Evolutionary conservation across 2,797 vertebrate species (phyloP), one percentile per base, ranked within the genome.

Genomic region (Melanotaenia pygmaea): DNA sequence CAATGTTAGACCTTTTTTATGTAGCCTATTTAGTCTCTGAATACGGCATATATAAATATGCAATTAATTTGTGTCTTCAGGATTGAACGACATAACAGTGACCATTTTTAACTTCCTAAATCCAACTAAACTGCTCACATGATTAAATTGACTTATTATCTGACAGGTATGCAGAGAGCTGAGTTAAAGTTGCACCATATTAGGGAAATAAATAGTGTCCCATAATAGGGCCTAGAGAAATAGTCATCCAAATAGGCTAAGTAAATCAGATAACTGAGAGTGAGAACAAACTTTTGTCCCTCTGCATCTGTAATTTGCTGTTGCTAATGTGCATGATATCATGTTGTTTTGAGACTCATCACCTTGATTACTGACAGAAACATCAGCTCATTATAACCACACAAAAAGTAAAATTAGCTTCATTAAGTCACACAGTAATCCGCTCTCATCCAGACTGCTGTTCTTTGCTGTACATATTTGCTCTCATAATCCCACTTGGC

Each of bases 351-450:
- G 45, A 74, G 32, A 67, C 13, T 37, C 22, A 37, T 64, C 20
- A 35, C 35, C 37, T 70, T 64, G 59, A 0, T 0, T 51, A 58
- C 53, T 64, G 53, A 51, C 43, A 57, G 10, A 61, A 47, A 64
- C 32, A n/a, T 16, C 9, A 1, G 30, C 50, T 35, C 10, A 34
- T 9, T 65, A 51, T 35, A 26, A 53, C 26, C 51, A 53, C 51
- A 57, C 38, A 47, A 58, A 47, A 67, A 43, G 9, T 26, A 28
- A 51, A 76, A 54, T 43, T 8, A 12, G 26, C 57, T 40, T 76
- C 59, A 37, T 65, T 2, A 35, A 8, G 24, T 65, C n/a, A 22
- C 50, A 14, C 47, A 16, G 37, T 61, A 34, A 60, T 67, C 35
- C 37, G n/a, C 37, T 70, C 53, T 47, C 47, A 59, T 32, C 45